Evolutionary conservation across 2,797 vertebrate genomes (phyloP).

Genomic region (Ceryle rudis): DNA sequence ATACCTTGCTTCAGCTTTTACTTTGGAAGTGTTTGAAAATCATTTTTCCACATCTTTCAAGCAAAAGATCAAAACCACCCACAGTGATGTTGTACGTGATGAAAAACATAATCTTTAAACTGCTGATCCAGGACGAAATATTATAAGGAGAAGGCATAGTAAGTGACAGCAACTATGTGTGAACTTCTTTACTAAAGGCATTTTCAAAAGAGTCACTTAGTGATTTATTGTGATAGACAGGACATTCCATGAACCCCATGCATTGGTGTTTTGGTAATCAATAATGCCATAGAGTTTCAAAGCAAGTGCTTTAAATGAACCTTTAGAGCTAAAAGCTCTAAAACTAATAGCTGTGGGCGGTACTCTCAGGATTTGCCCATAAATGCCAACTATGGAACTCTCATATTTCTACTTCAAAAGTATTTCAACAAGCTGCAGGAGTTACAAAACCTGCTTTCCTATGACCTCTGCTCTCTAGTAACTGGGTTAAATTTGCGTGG

Average conservation of each 20-base stretch:
- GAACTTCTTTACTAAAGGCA: neutral
- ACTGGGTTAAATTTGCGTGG: accelerated
- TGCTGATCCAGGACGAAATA: neutral
- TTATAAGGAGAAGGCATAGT: neutral
- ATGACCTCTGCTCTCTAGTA: neutral
- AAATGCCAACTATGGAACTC: neutral
- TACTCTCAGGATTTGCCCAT: neutral
- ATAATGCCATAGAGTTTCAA: neutral
- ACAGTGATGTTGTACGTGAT: neutral
- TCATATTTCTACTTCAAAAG: neutral
- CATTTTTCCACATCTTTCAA: neutral
- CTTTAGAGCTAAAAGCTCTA: neutral
- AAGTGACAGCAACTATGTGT: neutral
- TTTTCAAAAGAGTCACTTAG: neutral
- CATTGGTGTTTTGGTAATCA: neutral
- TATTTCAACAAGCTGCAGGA: neutral
- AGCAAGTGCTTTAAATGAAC: neutral
- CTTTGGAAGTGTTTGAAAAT: neutral
- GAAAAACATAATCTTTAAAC: neutral
- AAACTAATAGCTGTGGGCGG: neutral
- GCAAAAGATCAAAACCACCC: neutral
- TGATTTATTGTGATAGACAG: neutral
- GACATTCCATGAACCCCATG: neutral
- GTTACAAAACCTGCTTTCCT: neutral
- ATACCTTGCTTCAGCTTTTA: neutral